Evolutionary conservation across 2,888 invertebrate species (phyloP), one percentile per base, ranked within the genome.

Genomic region (Pomacea canaliculata): DNA sequence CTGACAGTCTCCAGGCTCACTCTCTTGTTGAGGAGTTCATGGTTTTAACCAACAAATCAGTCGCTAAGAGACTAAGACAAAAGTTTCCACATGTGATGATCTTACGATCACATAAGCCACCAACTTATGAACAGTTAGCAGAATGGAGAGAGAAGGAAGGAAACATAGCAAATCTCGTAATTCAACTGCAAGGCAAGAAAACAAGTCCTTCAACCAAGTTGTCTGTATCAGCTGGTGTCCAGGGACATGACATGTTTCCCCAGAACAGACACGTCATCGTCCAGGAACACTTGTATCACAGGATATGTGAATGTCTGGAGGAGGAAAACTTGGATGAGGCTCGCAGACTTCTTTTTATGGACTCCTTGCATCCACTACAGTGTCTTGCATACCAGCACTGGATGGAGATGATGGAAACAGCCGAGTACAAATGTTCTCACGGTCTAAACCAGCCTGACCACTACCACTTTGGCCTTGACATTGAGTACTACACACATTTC

Each of bases 391-490:
- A 68, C 62, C 73, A 81, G 4, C 76, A 80, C 48, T 84, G 84
- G 84, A 68, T 79, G 27, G 63, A 68, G 37, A 78, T 84, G 68
- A 82, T 81, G 73, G 82, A 83, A 37, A 72, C 76, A 19, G 83
- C 83, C n/a, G 60, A 76, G 5, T 83, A 83, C 73, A 77, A 68
- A 46, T 82, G 82, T 65, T 76, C 78, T 70, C 46, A 72, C n/a
- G 62, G 73, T 16, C 68, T 73, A 5, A 74, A 69, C 51, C 69
- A 62, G n/a, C 63, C 72, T 27, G 79, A 81, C 27, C 73, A 76
- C 1, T 77, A 48, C 27, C 85, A 86, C 78, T 85, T 81, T 70
- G 80, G 80, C 70, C 77, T 85, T 4, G 76, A 82, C 48, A 80
- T 82, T 48, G 18, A 74, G 79, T 18, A 81, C 3, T 84, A 84